Evolutionary conservation across 2,888 invertebrate species (phyloP), one percentile per base, ranked within the genome.

Genomic region (Nephrotoma flavescens): DNA sequence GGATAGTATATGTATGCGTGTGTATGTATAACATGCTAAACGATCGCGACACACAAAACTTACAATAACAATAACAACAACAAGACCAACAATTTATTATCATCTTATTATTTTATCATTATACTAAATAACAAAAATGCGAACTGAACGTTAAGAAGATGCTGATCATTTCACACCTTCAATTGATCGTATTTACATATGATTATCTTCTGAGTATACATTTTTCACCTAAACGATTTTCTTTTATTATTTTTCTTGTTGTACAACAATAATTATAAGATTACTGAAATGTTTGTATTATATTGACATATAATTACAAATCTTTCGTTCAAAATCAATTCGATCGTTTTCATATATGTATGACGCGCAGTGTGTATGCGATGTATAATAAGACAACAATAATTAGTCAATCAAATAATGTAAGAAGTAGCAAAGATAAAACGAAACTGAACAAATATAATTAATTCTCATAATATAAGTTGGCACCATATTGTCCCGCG

Each of bases 401-500:
- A 71, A 71, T 71, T 71, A 71, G 71, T 71, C 71, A 71, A 71
- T 71, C 71, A 71, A 71, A 71, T 71, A 57, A 31, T 15, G 47
- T 31, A 57, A 31, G 71, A 57, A 15, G 31, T 19, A 57, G 6
- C 9, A 11, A 71, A 71, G 71, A 71, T 71, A 71, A 57, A 57
- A 57, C 57, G 57, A 57, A 57, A 6, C 57, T 57, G 57, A 57
- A 57, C 19, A 57, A 71, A 71, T 71, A 71, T 71, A 71, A 71
- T 71, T 71, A 71, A 71, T 71, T 71, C 71, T 71, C 71, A 31
- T 71, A 31, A 31, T 71, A 71, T 71, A 71, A 84, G 15, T 15
- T 84, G 84, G 84, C 84, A 84, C 84, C 84, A 84, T 42, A 84
- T 84, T 84, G 84, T 84, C 71, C 71, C 71, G 71, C 84, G 84